phyloP scores from a whole-genome alignment of 2,797 vertebrate species.

The Sylvia borin region DNA sequence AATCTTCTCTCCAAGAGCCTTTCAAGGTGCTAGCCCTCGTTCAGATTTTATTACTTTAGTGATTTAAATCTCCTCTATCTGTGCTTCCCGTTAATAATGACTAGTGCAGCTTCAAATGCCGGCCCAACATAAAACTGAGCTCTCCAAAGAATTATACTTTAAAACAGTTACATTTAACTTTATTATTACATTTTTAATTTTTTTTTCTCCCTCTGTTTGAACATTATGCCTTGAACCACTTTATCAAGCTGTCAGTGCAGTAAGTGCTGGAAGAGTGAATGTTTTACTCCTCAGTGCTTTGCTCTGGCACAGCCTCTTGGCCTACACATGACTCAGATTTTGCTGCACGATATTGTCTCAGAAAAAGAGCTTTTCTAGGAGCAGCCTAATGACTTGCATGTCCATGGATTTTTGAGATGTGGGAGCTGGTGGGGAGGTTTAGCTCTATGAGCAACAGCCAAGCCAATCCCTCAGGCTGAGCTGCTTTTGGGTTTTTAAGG shows the following conservation, averaged over 20 bases:
- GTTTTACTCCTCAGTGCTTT: conserved; percentile 50
- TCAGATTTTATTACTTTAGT: conserved; percentile 83
- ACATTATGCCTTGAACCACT: conserved; percentile 73
- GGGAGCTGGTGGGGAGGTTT: not conserved
- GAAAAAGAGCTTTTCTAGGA: not conserved
- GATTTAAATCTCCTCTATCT: conserved; percentile 83
- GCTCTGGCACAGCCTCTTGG: conserved; percentile 49
- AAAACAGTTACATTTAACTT: conserved; percentile 82
- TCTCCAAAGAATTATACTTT: conserved; percentile 82
- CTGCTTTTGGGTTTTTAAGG: not conserved
- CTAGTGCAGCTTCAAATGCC: conserved; percentile 79
- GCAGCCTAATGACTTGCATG: not conserved
- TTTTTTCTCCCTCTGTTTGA: conserved; percentile 75
- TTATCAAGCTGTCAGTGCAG: conserved; percentile 75
- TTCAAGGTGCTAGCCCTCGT: conserved; percentile 84
- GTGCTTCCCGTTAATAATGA: conserved; percentile 82
- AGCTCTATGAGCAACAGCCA: not conserved
- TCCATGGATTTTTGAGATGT: not conserved
- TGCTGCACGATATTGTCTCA: not conserved
- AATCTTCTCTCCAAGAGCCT: conserved; percentile 84
- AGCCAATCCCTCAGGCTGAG: not conserved
- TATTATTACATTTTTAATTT: conserved; percentile 80
- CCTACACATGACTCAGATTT: not conserved
- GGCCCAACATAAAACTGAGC: conserved; percentile 79
- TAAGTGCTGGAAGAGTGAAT: conserved; percentile 58